Conservation (phyloP, 2,797 vertebrate species). For the Zalophus californianus region DNA sequence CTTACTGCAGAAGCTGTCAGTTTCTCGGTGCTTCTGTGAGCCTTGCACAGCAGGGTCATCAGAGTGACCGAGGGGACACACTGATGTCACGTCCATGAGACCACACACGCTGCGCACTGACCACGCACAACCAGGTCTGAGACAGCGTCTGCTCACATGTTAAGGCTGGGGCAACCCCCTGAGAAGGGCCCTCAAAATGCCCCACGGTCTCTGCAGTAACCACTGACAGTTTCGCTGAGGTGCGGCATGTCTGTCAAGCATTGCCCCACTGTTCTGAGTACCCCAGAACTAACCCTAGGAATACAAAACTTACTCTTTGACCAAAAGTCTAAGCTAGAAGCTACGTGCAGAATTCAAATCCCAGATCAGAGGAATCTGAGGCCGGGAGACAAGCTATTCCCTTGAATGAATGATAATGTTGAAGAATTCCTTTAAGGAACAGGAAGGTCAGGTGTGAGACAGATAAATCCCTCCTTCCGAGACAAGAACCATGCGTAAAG, state of each 20-base stretch:
- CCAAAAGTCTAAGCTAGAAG: not conserved
- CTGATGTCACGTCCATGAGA: no score
- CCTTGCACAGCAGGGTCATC: not conserved
- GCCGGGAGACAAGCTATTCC: not conserved
- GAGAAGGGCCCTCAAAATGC: not conserved
- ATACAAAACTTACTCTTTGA: not conserved
- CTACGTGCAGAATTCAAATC: not conserved
- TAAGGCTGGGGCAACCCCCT: not conserved
- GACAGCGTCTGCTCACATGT: no score
- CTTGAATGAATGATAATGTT: not conserved
- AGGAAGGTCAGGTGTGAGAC: not conserved
- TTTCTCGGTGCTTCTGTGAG: not conserved
- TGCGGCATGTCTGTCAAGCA: rapidly evolving
- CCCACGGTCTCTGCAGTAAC: not conserved
- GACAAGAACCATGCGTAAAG: not conserved
- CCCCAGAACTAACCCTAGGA: not conserved
- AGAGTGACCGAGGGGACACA: not conserved
- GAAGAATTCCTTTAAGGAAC: not conserved
- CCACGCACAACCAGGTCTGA: not conserved
- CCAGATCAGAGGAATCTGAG: not conserved
- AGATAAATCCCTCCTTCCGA: not conserved
- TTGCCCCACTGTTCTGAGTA: not conserved
- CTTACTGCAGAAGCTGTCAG: not conserved
- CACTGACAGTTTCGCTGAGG: not conserved
- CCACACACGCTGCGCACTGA: not conserved